Conservation (phyloP, 2,797 vertebrate species). For the Neoniphon sammara region DNA sequence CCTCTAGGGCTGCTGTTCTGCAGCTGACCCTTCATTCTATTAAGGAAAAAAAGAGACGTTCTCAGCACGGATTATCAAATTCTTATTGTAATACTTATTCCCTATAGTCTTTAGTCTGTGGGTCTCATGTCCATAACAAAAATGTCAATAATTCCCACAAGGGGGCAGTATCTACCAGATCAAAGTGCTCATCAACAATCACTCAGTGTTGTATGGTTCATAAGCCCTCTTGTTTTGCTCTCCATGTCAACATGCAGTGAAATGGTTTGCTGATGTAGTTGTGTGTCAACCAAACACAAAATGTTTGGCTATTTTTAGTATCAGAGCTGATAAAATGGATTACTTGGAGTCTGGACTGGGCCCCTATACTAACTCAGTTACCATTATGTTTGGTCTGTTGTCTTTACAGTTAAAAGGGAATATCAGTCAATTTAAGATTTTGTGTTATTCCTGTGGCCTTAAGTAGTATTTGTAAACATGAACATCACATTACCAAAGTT, state of each 20-base stretch:
- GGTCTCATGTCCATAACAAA: too few relatives aligned
- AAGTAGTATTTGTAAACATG: background rate
- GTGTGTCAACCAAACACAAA: constrained; percentile 1
- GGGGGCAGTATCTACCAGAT: constrained; percentile 57
- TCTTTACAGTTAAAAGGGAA: too few relatives aligned
- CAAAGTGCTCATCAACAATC: too few relatives aligned
- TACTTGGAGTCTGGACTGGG: background rate
- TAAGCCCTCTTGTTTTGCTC: background rate
- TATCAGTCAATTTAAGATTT: background rate
- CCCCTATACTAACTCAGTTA: background rate
- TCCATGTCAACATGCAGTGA: background rate
- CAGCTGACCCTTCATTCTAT: too few relatives aligned
- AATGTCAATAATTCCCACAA: constrained; percentile 43
- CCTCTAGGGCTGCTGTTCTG: too few relatives aligned
- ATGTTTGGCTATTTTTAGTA: background rate
- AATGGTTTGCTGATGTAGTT: constrained; percentile 15
- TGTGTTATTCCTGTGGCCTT: background rate
- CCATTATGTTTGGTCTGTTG: too few relatives aligned
- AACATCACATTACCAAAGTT: background rate
- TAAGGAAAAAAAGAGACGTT: too few relatives aligned
- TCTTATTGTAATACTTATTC: too few relatives aligned
- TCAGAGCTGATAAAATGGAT: constrained; percentile 1
- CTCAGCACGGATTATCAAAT: too few relatives aligned
- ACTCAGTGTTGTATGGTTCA: too few relatives aligned
- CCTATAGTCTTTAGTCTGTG: too few relatives aligned